A percentile compares a stretch with the other conserved stretches of the same genome.
Evolutionary conservation across 2,113 vertebrate genomes (phyloP).

Genomic region (Gorilla gorilla): DNA sequence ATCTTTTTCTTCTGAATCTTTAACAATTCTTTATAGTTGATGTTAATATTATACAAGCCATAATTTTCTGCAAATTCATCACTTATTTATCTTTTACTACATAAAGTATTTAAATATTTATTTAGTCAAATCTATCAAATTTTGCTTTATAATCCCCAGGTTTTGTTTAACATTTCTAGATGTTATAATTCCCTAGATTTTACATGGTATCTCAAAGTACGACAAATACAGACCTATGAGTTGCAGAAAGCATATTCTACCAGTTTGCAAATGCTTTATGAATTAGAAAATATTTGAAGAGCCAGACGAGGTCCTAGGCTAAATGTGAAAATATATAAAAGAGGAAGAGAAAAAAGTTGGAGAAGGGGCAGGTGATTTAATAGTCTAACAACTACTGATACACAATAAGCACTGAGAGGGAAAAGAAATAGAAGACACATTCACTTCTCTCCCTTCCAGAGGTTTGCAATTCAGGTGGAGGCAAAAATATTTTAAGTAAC

Average conservation of each 20-base stretch:
- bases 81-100: not conserved
- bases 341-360: not conserved
- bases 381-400: not conserved
- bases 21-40: not conserved
- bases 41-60: not conserved
- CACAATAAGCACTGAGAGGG: not conserved
- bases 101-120: not conserved
- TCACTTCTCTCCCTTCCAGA: not conserved
- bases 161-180: slow-evolving; percentile 17
- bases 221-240: not conserved
- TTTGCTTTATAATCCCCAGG: not conserved
- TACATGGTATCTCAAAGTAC: not conserved
- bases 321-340: slow-evolving; percentile 5
- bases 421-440: not conserved
- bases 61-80: not conserved
- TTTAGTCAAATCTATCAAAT: not conserved
- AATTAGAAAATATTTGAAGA: not conserved
- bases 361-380: not conserved
- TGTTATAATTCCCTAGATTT: not conserved
- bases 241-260: not conserved
- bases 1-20: not conserved
- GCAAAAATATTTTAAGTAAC: not conserved
- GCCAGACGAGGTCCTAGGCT: not conserved
- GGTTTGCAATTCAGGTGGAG: not conserved
- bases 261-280: not conserved